A percentile compares a stretch with the other conserved stretches of the same genome.
These are phyloP conservation scores for Margaritifera margaritifera DNA, from an alignment of 2,888 invertebrate genomes.

Conservation along the genomic window DNA sequence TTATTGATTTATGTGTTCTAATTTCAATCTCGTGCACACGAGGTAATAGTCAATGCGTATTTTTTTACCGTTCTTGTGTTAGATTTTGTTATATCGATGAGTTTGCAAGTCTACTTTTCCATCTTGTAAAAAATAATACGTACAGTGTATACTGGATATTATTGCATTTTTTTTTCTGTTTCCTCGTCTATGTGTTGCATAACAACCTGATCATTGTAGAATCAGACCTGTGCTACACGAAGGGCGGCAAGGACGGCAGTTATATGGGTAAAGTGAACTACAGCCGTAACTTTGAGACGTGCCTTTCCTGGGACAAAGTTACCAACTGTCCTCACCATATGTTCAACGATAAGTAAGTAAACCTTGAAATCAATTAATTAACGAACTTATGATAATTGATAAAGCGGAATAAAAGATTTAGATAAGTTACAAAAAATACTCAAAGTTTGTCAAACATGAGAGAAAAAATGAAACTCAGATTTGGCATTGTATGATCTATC, in stretches of 20 bases:
- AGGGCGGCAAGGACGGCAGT: slow-evolving; percentile 31
- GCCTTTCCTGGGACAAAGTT: slow-evolving; percentile 43
- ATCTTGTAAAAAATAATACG: no score
- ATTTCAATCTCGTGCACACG: no score
- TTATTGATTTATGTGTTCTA: no score
- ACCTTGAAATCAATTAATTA: background rate
- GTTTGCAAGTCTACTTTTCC: no score
- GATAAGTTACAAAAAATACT: background rate
- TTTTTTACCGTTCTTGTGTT: no score
- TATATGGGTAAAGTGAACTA: slow-evolving; percentile 42
- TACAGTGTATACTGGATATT: slow-evolving; percentile 3
- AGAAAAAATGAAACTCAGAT: background rate
- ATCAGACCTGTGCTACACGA: slow-evolving; percentile 35
- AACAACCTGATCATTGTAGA: slow-evolving; percentile 13
- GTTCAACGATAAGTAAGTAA: slow-evolving; percentile 9
- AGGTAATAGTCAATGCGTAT: no score
- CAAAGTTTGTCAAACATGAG: background rate
- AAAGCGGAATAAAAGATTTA: slow-evolving; percentile 5
- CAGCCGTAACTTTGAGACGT: slow-evolving; percentile 35
- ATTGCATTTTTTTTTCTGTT: slow-evolving; percentile 2
- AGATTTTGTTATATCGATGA: no score
- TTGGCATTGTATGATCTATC: background rate
- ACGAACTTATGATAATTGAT: slow-evolving; percentile 1
- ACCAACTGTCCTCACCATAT: slow-evolving; percentile 34
- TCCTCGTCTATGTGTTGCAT: background rate